Conservation (phyloP, 1,140 invertebrate genomes). For the Helicoverpa zea region DNA sequence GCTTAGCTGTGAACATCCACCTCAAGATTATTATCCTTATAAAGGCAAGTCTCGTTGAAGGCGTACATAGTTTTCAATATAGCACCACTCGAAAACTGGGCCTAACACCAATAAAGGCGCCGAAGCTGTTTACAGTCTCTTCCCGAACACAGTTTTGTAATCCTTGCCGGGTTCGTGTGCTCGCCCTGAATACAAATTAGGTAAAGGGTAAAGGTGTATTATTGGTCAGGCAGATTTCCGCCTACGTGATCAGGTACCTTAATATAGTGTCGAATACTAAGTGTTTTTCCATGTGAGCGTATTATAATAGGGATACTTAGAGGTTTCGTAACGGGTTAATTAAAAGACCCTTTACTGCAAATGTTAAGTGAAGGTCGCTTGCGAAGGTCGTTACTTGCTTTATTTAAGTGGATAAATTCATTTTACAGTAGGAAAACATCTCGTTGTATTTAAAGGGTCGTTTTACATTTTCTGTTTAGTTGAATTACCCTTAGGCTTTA, state of each 20-base stretch:
- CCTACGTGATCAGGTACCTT: constrained; percentile 64
- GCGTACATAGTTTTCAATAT: constrained; percentile 48
- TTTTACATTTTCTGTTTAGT: neutral
- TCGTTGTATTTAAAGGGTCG: neutral
- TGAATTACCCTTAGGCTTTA: neutral
- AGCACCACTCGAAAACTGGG: constrained; percentile 36
- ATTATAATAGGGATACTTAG: constrained; percentile 48
- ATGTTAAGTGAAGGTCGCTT: constrained; percentile 25
- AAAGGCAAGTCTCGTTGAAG: neutral
- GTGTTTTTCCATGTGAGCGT: constrained; percentile 63
- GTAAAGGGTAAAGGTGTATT: constrained; percentile 68
- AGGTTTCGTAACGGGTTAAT: constrained; percentile 52
- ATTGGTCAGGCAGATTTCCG: constrained; percentile 71
- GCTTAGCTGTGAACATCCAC: neutral
- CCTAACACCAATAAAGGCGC: constrained; percentile 62
- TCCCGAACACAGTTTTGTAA: constrained; percentile 66
- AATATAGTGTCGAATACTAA: constrained; percentile 60
- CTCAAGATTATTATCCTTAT: constrained; percentile 11
- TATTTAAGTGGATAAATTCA: constrained; percentile 36
- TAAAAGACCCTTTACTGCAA: constrained; percentile 48
- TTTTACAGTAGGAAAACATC: constrained; percentile 13
- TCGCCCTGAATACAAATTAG: constrained; percentile 64
- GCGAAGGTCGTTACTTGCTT: constrained; percentile 25
- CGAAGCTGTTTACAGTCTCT: constrained; percentile 65
- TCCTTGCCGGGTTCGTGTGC: constrained; percentile 55